Evolutionary conservation across 1,140 invertebrate genomes (phyloP).

Genomic region (Agraylea sexmaculata): DNA sequence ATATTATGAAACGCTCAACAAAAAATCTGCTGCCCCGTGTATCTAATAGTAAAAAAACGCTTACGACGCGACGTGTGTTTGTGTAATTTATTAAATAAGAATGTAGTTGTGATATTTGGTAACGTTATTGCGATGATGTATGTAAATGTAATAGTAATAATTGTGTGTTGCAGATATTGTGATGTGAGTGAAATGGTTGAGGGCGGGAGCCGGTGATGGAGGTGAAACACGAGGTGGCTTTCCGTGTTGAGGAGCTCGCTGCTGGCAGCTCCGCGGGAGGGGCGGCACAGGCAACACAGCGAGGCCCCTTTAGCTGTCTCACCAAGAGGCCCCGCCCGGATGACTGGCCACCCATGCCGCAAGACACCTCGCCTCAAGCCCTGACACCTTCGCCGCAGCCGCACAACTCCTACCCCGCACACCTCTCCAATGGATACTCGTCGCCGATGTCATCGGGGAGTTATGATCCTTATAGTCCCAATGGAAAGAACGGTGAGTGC

Average conservation of each 20-base stretch:
- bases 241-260: constrained; percentile 7
- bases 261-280: not conserved
- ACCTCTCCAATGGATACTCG: constrained; percentile 66
- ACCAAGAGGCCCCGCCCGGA: constrained; percentile 31
- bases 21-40: too few species aligned
- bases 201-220: constrained; percentile 13
- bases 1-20: too few species aligned
- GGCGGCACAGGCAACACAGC: not conserved
- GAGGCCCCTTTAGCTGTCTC: constrained; percentile 12
- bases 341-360: constrained; percentile 50
- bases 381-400: constrained; percentile 47
- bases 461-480: constrained; percentile 77
- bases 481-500: constrained; percentile 75
- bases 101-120: too few species aligned
- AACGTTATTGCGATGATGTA: too few species aligned
- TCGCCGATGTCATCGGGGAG: constrained; percentile 70
- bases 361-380: constrained; percentile 43
- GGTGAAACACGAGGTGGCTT: constrained; percentile 19
- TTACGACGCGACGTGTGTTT: too few species aligned
- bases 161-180: too few species aligned
- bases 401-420: constrained; percentile 40
- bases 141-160: too few species aligned
- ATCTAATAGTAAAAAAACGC: too few species aligned
- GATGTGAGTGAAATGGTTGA: not conserved
- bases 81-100: too few species aligned